These are phyloP conservation scores for Etia nguti DNA, from an alignment of 2,113 vertebrate genomes.

Conservation along the genomic window DNA sequence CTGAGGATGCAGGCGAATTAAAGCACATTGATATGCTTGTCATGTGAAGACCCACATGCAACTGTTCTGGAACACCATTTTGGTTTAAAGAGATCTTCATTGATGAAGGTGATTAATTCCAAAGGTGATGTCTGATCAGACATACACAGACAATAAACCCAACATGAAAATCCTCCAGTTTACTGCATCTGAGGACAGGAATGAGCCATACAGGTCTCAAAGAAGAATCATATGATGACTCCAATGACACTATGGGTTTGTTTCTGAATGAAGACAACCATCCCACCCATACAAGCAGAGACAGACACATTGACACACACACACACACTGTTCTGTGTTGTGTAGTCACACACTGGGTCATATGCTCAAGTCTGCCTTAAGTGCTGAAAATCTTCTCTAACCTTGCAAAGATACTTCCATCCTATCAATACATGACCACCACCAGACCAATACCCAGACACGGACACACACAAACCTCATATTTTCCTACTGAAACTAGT, in stretches of 20 bases:
- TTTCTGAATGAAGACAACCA: neutral
- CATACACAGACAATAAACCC: neutral
- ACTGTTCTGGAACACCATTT: neutral
- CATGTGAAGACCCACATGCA: conserved; percentile 6
- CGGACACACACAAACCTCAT: neutral
- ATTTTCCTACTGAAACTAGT: neutral
- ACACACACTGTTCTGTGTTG: conserved; percentile 22
- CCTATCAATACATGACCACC: neutral
- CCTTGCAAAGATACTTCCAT: conserved; percentile 20
- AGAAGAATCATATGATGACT: neutral
- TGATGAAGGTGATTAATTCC: neutral
- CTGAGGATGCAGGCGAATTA: neutral
- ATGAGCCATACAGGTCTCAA: neutral
- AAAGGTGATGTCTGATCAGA: neutral
- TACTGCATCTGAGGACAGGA: neutral
- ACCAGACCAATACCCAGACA: neutral
- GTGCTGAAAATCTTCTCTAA: conserved; percentile 44
- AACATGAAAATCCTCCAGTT: neutral
- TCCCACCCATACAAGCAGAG: neutral
- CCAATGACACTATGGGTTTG: neutral
- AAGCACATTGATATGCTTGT: neutral
- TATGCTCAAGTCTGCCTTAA: conserved; percentile 45
- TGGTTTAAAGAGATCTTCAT: neutral
- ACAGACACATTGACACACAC: neutral
- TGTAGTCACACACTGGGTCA: conserved; percentile 54